A percentile compares a stretch with the other conserved stretches of the same genome.
phyloP scores from a whole-genome alignment of 2,113 vertebrate species.

The Calidris pugnax region DNA sequence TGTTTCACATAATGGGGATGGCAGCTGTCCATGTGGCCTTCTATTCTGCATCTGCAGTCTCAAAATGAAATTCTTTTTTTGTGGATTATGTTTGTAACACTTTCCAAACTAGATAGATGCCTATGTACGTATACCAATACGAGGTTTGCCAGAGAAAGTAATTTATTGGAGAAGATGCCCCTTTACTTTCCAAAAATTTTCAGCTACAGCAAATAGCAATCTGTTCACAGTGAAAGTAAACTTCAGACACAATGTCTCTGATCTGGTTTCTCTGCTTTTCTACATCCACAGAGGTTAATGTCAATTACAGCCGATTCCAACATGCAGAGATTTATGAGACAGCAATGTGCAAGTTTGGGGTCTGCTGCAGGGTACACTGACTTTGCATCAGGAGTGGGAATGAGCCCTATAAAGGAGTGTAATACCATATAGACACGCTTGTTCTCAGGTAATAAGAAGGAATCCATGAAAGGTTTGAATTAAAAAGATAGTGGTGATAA shows the following conservation, averaged over 20 bases:
- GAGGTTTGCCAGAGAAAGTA: background rate
- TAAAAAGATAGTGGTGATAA: background rate
- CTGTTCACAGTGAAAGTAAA: background rate
- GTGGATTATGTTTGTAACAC: background rate
- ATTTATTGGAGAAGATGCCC: background rate
- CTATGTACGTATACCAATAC: no score
- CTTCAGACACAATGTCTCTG: background rate
- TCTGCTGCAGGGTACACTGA: background rate
- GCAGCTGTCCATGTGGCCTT: background rate
- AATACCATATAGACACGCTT: background rate
- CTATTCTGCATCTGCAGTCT: background rate
- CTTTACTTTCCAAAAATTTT: background rate
- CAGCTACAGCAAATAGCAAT: background rate
- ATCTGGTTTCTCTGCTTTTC: background rate
- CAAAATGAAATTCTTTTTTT: background rate
- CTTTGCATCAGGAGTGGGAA: background rate
- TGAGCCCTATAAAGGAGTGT: background rate
- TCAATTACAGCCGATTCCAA: background rate
- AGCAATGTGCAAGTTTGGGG: background rate
- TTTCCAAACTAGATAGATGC: background rate
- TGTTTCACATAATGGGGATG: background rate
- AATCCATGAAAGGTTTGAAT: background rate
- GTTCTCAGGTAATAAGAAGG: background rate
- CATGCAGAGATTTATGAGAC: background rate
- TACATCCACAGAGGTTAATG: background rate